Evolutionary conservation across 1,140 invertebrate species (phyloP), one percentile per base, ranked within the genome.

Genomic region (Gerris buenoi): DNA sequence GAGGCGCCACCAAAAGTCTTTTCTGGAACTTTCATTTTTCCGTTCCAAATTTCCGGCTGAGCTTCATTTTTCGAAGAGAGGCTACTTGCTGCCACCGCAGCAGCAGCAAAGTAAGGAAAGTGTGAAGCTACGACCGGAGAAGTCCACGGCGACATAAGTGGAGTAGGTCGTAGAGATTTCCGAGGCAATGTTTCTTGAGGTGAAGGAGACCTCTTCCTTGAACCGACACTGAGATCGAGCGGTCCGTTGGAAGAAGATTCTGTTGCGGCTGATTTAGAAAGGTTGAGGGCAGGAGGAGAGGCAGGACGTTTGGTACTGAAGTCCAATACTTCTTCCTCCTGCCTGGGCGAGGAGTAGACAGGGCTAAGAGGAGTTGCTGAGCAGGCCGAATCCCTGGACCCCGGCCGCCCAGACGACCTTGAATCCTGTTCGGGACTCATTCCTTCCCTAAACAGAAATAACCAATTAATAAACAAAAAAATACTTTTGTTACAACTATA

Each of bases 21-120:
- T 18, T 73, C 71, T 1, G 81, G 79, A 68, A 88, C 81, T 73
- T 90, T 89, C 69, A 85, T 78, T 77, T 90, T 90, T 29, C 88
- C 88, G 74, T 91, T 90, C 89, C 89, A 91, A 27, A 90, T 81
- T 64, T 73, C 72, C 64, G 69, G 33, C 27, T 74, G 65, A 18
- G 80, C 74, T 27, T 81, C 83, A 27, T 84, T 85, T 70, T 88
- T 87, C 0, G 88, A 87, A 25, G 88, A 90, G 1, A 89, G 78
- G 75, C 86, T 86, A 68, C 66, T 68, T 58, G 80, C 80, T 1
- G 86, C 86, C 2, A 86, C 86, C 10, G 88, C 87, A n/a, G 88
- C 88, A 1, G 88, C 88, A 29, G 89, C 85, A 70, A 89, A 88
- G 70, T 90, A 91, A 25, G 88, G 88, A 68, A 89, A 81, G 72